These are phyloP conservation scores for Coleophora flavipennella DNA, from an alignment of 2,888 invertebrate species.

Conservation along the genomic window DNA sequence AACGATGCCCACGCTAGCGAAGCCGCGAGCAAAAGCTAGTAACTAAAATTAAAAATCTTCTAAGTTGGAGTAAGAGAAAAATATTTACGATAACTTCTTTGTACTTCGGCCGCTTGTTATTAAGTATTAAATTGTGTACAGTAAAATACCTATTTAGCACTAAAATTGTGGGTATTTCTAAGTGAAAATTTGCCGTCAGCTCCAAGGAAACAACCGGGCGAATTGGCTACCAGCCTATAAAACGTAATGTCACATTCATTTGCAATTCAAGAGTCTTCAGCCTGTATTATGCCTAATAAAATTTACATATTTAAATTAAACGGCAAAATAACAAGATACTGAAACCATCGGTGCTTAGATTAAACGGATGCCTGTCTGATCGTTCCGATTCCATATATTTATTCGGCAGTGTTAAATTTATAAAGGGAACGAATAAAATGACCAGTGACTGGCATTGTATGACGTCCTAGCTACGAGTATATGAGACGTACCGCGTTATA, in stretches of 20 bases:
- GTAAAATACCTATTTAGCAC: slow-evolving; percentile 31
- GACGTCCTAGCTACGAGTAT: too few species aligned
- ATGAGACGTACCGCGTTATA: too few species aligned
- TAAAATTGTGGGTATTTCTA: slow-evolving; percentile 45
- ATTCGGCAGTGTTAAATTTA: slow-evolving; percentile 9
- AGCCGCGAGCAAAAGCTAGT: not conserved
- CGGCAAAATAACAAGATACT: slow-evolving; percentile 68
- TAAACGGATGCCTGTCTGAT: slow-evolving; percentile 25
- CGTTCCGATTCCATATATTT: slow-evolving; percentile 15
- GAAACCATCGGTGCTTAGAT: slow-evolving; percentile 52
- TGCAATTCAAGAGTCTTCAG: slow-evolving; percentile 70
- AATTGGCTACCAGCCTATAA: slow-evolving; percentile 71
- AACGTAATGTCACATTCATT: slow-evolving; percentile 71
- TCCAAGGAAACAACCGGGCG: slow-evolving; percentile 56
- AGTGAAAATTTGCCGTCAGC: slow-evolving; percentile 64
- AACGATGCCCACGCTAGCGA: too few species aligned
- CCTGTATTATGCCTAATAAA: slow-evolving; percentile 71
- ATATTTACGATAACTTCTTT: too few species aligned
- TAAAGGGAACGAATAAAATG: too few species aligned
- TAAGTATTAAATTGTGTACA: slow-evolving; percentile 25
- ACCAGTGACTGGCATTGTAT: too few species aligned
- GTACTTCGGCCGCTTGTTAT: slow-evolving; percentile 24
- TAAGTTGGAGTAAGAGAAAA: too few species aligned
- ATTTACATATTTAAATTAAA: slow-evolving; percentile 74
- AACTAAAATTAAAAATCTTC: too few species aligned